These are phyloP conservation scores for Adelognathus sp. DNA, from an alignment of 2,888 invertebrate genomes.

Conservation along the genomic window DNA sequence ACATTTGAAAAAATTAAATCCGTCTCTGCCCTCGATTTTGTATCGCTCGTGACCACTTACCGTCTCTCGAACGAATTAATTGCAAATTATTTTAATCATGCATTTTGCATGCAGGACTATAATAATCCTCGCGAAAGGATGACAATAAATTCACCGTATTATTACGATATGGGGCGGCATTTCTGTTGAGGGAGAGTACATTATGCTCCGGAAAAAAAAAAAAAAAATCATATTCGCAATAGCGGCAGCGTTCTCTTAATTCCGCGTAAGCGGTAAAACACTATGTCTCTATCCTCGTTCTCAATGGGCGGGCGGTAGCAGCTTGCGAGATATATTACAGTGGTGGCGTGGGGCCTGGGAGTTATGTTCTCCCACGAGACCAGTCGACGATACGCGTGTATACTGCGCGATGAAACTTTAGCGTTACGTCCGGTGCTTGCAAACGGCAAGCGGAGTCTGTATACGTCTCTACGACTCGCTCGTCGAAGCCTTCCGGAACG, in stretches of 20 bases:
- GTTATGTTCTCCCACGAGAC: conserved; percentile 52
- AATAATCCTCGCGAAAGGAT: conserved; percentile 2
- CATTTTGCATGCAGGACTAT: neutral
- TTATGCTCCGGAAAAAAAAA: neutral
- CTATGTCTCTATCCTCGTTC: neutral
- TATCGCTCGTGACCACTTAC: neutral
- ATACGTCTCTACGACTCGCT: conserved; percentile 36
- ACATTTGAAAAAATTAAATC: neutral
- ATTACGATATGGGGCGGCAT: neutral
- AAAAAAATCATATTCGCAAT: conserved; percentile 10
- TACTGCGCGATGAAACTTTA: conserved; percentile 34
- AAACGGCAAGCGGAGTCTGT: conserved; percentile 4
- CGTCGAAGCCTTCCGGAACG: conserved; percentile 3
- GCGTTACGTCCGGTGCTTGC: conserved; percentile 41
- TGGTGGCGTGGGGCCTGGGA: conserved; percentile 47
- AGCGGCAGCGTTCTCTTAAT: conserved; percentile 4
- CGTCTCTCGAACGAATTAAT: neutral
- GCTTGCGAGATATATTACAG: conserved; percentile 17
- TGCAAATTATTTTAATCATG: conserved; percentile 1
- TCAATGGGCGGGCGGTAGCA: neutral
- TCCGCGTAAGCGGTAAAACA: neutral
- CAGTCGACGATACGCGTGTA: conserved; percentile 20
- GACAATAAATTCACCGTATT: conserved; percentile 12
- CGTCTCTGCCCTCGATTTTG: neutral
- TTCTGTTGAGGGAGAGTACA: neutral